Percentiles rank a stretch among this genome's conserved stretches.
phyloP scores from a whole-genome alignment of 2,888 invertebrate genomes.

The Ecliptopera silaceata region DNA sequence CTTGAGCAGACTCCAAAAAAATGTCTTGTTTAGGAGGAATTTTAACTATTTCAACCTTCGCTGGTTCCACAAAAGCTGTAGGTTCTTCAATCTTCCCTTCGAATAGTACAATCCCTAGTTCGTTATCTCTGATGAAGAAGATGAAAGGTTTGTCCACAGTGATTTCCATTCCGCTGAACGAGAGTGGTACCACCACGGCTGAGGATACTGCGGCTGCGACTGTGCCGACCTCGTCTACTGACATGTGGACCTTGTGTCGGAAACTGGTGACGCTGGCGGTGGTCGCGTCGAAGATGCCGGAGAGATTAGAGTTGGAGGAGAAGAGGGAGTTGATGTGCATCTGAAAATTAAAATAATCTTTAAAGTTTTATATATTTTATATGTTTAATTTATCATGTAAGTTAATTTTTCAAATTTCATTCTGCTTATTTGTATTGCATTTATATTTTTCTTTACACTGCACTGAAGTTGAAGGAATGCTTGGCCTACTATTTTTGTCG shows the following conservation, averaged over 20 bases:
- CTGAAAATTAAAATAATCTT: conserved; percentile 61
- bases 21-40: conserved; percentile 4
- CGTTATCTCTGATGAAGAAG: conserved; percentile 84
- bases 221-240: conserved; percentile 86
- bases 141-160: conserved; percentile 85
- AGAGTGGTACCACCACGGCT: conserved; percentile 84
- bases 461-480: too few species aligned
- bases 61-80: conserved; percentile 40
- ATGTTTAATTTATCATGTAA: too few species aligned
- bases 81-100: conserved; percentile 84
- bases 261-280: conserved; percentile 78
- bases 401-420: too few species aligned
- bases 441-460: too few species aligned
- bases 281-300: conserved; percentile 74
- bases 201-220: conserved; percentile 85
- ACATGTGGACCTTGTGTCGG: conserved; percentile 85
- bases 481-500: too few species aligned
- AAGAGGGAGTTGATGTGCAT: conserved; percentile 84
- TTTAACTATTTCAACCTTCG: background rate
- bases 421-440: too few species aligned
- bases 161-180: conserved; percentile 78
- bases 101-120: conserved; percentile 82
- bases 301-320: conserved; percentile 78
- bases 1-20: background rate
- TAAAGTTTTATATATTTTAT: too few species aligned